A percentile compares a stretch with the other conserved stretches of the same genome.
phyloP scores from a whole-genome alignment of 2,888 invertebrate species.

The Kryphioiulus occultus region DNA sequence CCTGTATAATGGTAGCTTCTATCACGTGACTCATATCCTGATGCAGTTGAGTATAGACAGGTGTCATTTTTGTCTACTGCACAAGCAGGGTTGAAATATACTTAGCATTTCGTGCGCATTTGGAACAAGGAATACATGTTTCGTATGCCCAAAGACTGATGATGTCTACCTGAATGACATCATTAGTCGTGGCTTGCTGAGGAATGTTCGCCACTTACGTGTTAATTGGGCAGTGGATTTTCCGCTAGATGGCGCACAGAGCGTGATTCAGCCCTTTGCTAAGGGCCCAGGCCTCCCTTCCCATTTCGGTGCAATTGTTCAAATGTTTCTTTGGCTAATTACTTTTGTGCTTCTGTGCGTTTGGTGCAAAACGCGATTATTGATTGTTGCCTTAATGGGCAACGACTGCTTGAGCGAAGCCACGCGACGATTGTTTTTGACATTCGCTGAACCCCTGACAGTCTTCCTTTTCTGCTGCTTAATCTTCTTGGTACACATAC shows the following conservation, averaged over 20 bases:
- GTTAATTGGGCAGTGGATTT: background rate
- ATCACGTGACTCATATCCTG: too few species aligned
- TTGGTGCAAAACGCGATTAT: background rate
- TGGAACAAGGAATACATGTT: too few species aligned
- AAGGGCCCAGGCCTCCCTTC: background rate
- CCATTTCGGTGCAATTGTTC: background rate
- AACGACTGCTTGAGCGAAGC: background rate
- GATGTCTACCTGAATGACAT: too few species aligned
- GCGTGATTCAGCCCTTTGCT: background rate
- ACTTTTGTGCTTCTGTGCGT: background rate
- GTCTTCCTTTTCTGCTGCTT: background rate
- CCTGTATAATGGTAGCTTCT: too few species aligned
- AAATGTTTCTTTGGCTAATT: background rate
- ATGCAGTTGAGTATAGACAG: too few species aligned
- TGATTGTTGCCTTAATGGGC: conserved; percentile 5
- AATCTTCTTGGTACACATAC: background rate
- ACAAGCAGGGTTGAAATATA: too few species aligned
- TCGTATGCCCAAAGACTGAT: too few species aligned
- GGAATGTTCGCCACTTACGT: background rate
- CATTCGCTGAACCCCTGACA: background rate
- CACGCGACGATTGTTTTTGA: background rate
- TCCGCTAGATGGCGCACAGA: background rate
- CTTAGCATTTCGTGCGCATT: too few species aligned
- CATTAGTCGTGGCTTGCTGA: too few species aligned
- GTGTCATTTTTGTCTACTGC: too few species aligned